Evolutionary conservation across 2,113 vertebrate species (phyloP), one percentile per base, ranked within the genome.

Genomic region (Eclectus roratus): DNA sequence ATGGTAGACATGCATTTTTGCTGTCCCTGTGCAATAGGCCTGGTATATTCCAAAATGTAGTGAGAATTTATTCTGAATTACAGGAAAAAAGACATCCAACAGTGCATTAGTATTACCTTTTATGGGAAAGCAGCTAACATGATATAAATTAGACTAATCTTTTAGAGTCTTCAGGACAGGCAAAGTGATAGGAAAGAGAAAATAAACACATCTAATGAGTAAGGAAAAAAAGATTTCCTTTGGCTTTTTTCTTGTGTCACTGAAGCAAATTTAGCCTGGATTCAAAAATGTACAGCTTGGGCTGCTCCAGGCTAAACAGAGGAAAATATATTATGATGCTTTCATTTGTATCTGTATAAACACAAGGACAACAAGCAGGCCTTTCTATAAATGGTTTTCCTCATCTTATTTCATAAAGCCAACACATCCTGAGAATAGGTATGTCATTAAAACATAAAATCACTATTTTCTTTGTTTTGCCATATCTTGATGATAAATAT

Each of bases 71-170:
- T 20, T 65, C 49, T 27, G 80, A 93, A 58, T 85, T 47, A 65
- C 37, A 85, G 49, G 31, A 49, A 86, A n/a, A n/a, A 89, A 35
- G 43, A 12, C 49, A 69, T 93, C 91, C 55, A 83, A 52, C 39
- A 35, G 71, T 58, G 13, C 61, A 78, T 47, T 63, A 37, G 14
- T 95, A 28, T 87, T 85, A 84, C 46, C 52, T 85, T 74, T 96
- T 46, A 85, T 74, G 55, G 43, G 33, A 88, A 96, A 89, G 37
- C 17, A 91, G 88, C 0, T 6, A 84, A 91, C n/a, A 41, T 80
- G 56, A 96, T 95, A 93, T 88, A 94, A 87, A 95, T 80, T 47
- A 81, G 89, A 91, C 71, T 46, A 68, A 83, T 79, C 44, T 94
- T 93, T 56, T 23, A 60, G 64, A 78, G 69, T 69, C 41, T 87